Conservation (phyloP, 2,113 vertebrate genomes). For the Crypturellus undulatus region DNA sequence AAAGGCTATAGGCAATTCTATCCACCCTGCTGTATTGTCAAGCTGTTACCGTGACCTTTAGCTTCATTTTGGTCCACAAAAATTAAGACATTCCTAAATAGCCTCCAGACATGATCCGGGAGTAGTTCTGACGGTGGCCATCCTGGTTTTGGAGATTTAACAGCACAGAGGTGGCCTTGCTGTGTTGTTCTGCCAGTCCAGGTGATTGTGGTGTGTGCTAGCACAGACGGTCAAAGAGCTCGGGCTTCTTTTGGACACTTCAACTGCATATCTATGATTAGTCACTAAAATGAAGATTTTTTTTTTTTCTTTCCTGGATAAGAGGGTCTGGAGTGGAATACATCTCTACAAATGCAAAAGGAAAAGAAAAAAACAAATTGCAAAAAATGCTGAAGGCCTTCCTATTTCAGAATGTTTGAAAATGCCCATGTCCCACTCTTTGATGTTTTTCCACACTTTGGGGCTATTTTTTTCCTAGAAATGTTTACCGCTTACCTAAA, state of each 20-base stretch:
- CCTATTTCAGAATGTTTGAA: background rate
- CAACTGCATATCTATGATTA: background rate
- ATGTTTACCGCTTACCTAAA: background rate
- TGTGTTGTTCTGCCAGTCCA: fast-evolving
- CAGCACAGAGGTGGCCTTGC: background rate
- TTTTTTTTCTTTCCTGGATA: background rate
- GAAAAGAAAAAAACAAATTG: background rate
- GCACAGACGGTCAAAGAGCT: background rate
- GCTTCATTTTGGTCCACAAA: background rate
- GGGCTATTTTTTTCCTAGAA: background rate
- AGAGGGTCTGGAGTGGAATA: background rate
- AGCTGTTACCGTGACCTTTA: background rate
- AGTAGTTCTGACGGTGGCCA: background rate
- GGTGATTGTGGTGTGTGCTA: background rate
- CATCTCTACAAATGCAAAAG: slow-evolving; percentile 1
- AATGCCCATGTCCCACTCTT: background rate
- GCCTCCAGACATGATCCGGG: background rate
- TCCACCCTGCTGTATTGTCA: background rate
- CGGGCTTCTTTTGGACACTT: background rate
- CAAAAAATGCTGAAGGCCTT: background rate
- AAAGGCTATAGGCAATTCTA: background rate
- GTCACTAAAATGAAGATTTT: background rate
- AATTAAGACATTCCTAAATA: background rate
- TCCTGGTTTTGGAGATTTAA: background rate
- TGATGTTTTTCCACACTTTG: background rate